Evolutionary conservation across 2,888 invertebrate genomes (phyloP).

Genomic region (Eristalis intricaria): DNA sequence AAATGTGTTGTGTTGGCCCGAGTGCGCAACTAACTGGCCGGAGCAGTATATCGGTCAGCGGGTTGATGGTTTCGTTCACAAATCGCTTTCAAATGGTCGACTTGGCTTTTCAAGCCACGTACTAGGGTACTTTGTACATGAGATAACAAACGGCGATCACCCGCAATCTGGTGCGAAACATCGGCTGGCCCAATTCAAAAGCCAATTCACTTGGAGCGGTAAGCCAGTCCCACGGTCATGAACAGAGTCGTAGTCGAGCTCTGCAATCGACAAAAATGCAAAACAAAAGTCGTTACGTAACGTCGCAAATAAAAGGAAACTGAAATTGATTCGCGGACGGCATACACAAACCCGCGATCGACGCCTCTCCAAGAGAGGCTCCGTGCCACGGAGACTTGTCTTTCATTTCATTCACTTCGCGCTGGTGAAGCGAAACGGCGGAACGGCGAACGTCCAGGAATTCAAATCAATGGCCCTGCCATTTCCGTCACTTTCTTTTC

Average conservation of each 20-base stretch:
- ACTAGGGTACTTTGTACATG: neutral
- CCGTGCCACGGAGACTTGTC: slow-evolving; percentile 16
- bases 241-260: neutral
- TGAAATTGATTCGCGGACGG: slow-evolving; percentile 26
- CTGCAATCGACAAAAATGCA: neutral
- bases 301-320: slow-evolving; percentile 14
- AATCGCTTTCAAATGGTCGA: neutral
- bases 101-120: neutral
- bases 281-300: neutral
- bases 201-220: neutral
- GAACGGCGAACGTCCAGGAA: slow-evolving; percentile 42
- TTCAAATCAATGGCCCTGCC: slow-evolving; percentile 44
- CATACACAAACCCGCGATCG: slow-evolving; percentile 38
- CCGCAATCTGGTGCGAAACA: neutral
- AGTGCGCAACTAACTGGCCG: neutral
- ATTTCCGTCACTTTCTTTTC: slow-evolving; percentile 70
- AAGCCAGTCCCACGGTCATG: neutral
- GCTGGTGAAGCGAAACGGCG: slow-evolving; percentile 42
- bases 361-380: slow-evolving; percentile 20
- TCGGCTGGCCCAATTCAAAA: neutral
- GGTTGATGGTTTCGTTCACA: neutral
- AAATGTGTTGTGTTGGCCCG: neutral
- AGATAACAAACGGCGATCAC: neutral
- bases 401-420: slow-evolving; percentile 30
- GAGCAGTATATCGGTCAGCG: neutral